Percentiles rank a stretch among this genome's conserved stretches.
Conservation (phyloP, 2,888 invertebrate genomes). For the Allygus modestus region DNA sequence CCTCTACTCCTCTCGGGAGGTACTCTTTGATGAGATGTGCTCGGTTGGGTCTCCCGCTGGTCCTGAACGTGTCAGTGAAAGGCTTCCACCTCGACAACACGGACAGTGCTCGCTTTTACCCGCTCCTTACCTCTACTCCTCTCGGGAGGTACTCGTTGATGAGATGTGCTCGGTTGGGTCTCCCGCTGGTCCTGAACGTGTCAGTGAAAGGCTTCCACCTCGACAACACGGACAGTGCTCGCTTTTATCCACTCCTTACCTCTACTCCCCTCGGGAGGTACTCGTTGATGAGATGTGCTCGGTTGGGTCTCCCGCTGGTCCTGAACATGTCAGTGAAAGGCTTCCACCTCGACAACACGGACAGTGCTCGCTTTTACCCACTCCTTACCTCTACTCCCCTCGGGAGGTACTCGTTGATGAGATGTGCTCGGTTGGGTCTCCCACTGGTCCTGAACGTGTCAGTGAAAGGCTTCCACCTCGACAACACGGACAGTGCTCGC, state of each 20-base stretch:
- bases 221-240: too few relatives aligned
- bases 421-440: background rate
- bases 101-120: constrained; percentile 74
- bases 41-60: too few relatives aligned
- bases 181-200: too few relatives aligned
- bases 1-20: constrained; percentile 7
- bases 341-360: constrained; percentile 75
- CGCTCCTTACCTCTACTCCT: constrained; percentile 13
- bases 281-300: constrained; percentile 69
- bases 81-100: constrained; percentile 72
- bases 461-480: too few relatives aligned
- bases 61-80: background rate
- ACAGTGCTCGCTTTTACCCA: constrained; percentile 67
- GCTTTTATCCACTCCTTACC: background rate
- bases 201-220: too few relatives aligned
- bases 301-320: constrained; percentile 66
- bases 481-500: too few relatives aligned
- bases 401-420: constrained; percentile 41
- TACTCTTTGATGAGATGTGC: too few relatives aligned
- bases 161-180: constrained; percentile 68
- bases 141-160: constrained; percentile 62
- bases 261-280: constrained; percentile 63
- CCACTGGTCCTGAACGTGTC: too few relatives aligned
- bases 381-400: constrained; percentile 53
- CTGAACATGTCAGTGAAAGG: constrained; percentile 74